Evolutionary conservation across 1,140 invertebrate genomes (phyloP).

Genomic region (Stegodyphus dumicola): DNA sequence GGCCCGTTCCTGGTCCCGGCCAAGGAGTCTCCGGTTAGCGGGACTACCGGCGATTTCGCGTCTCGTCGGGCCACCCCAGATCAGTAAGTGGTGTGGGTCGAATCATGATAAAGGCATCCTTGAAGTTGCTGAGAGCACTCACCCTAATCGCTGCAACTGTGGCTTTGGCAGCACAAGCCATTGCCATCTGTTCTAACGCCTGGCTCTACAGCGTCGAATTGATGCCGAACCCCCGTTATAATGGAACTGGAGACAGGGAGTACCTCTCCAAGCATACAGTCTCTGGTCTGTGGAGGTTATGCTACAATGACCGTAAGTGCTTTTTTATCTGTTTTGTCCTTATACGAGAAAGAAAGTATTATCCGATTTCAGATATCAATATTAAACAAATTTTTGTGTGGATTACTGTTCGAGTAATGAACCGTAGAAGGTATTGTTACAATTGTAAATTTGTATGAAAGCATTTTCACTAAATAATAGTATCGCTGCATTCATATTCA

Average conservation of each 20-base stretch:
- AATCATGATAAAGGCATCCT: conserved; percentile 56
- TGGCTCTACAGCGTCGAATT: conserved; percentile 80
- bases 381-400: too few relatives aligned
- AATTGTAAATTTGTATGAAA: too few relatives aligned
- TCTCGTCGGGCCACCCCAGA: not conserved
- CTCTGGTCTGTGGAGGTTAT: conserved; percentile 78
- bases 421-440: too few relatives aligned
- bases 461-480: too few relatives aligned
- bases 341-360: too few relatives aligned
- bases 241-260: conserved; percentile 74
- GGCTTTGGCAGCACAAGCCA: conserved; percentile 74
- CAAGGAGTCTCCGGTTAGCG: not conserved
- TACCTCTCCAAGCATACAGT: conserved; percentile 77
- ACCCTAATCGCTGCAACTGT: conserved; percentile 76
- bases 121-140: conserved; percentile 73
- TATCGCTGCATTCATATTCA: too few relatives aligned
- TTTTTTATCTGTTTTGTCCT: not conserved
- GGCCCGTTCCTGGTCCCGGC: not conserved
- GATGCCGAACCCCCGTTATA: conserved; percentile 75
- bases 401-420: too few relatives aligned
- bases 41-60: not conserved
- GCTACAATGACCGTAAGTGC: conserved; percentile 78
- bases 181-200: conserved; percentile 77
- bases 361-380: too few relatives aligned
- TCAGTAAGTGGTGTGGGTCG: not conserved